A percentile compares a stretch with the other conserved stretches of the same genome.
These are phyloP conservation scores for Eriosoma lanigerum DNA, from an alignment of 1,140 invertebrate species.

Conservation along the genomic window DNA sequence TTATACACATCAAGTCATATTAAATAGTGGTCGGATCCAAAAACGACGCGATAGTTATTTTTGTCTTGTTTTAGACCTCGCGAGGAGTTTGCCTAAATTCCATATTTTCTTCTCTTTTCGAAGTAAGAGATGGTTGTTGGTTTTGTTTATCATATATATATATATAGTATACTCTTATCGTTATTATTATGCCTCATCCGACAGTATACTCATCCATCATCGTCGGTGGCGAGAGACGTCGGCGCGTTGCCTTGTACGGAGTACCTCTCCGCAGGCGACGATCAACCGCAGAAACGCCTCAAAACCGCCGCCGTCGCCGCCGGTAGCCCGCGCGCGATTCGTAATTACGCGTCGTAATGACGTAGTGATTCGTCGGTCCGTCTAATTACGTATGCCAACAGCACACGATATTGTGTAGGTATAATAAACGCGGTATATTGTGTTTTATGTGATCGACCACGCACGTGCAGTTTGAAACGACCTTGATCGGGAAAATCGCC, in stretches of 20 bases:
- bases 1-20: no score
- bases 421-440: neutral
- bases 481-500: no score
- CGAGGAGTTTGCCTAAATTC: no score
- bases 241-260: neutral
- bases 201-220: constrained; percentile 1
- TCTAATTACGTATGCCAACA: neutral
- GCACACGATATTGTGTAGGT: no score
- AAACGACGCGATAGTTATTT: no score
- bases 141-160: no score
- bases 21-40: no score
- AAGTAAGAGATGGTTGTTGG: no score
- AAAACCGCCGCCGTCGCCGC: neutral
- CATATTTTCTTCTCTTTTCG: no score
- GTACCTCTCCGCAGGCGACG: neutral
- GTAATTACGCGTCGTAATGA: constrained; percentile 20
- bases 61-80: no score
- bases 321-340: constrained; percentile 1
- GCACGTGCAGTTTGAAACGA: neutral
- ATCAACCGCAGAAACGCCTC: neutral
- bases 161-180: neutral
- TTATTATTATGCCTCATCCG: neutral
- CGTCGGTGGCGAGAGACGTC: neutral
- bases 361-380: constrained; percentile 1
- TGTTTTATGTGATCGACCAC: neutral